Conservation (phyloP, 2,797 vertebrate genomes). For the Sebastes elongatus region DNA sequence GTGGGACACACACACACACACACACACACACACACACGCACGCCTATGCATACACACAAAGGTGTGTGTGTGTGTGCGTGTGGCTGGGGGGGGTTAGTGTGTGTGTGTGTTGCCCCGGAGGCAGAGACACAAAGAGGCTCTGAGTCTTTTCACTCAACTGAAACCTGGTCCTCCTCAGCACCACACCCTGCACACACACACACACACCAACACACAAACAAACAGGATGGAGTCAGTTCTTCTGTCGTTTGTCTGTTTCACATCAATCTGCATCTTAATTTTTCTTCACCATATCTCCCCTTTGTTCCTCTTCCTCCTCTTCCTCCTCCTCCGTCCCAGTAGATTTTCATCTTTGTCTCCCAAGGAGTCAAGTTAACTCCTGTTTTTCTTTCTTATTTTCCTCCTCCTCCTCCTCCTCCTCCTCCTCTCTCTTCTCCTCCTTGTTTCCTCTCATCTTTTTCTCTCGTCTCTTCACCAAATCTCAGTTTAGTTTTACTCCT, state of each 20-base stretch:
- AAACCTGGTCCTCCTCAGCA: conserved; percentile 64
- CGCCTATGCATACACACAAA: too few species aligned
- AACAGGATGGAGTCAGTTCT: background rate
- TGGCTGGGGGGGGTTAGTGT: conserved; percentile 17
- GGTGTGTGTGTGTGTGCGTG: conserved; percentile 24
- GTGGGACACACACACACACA: too few species aligned
- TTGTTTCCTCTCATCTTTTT: too few species aligned
- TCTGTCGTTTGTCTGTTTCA: background rate
- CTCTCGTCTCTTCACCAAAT: too few species aligned
- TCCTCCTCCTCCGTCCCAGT: background rate
- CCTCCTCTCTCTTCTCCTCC: too few species aligned
- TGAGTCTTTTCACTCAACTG: conserved; percentile 63
- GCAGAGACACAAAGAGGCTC: conserved; percentile 54
- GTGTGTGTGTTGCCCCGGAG: conserved; percentile 38
- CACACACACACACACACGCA: too few species aligned
- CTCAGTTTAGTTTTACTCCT: too few species aligned
- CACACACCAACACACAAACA: too few species aligned
- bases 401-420: too few species aligned
- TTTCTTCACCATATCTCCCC: too few species aligned
- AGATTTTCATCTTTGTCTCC: too few species aligned
- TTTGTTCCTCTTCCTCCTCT: background rate
- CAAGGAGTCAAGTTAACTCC: background rate
- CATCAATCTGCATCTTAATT: background rate
- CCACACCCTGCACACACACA: conserved; percentile 44
- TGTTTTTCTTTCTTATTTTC: background rate